Evolutionary conservation across 1,140 invertebrate species (phyloP), one percentile per base, ranked within the genome.

Genomic region (Saccostrea glomerata): DNA sequence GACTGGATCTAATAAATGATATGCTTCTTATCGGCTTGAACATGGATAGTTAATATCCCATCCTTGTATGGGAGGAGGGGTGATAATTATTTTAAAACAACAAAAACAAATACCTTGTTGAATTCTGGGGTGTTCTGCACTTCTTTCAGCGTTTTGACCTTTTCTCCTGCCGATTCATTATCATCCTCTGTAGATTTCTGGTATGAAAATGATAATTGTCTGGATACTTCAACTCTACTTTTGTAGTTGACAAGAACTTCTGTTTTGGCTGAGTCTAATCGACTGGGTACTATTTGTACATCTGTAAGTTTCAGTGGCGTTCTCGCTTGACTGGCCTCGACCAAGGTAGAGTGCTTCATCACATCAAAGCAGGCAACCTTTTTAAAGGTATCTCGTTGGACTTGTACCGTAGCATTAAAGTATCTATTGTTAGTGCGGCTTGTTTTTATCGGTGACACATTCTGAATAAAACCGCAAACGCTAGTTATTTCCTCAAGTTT

Each of bases 361-460:
- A 82, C 73, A 30, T 40, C 36, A 82, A 82, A 82, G 25, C 73
- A 82, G 13, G 23, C 73, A 17, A 82, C 73, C 36, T 82, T 82
- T 6, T 25, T 82, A 25, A 82, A 25, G 17, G 73, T 82, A 30
- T 82, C 73, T 15, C 73, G 23, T 40, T 82, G 73, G 13, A 82
- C 13, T 82, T 82, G 73, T 82, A 82, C 23, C 13, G 13, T 15
- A 6, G 23, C 73, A 25, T 77, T 77, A 23, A 40, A 77, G 25
- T 40, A 40, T 77, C 73, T 77, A 25, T 23, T 77, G 73, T 60
- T 60, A 60, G 5, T 60, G 3, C 58, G 58, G 13, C 58, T 60
- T 60, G 58, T 60, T 60, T 60, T 60, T 17, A 60, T n/a, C n/a
- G 58, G 58, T 60, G 58, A 60, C n/a, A 60, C 58, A 60, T 60